phyloP scores from a whole-genome alignment of 2,888 invertebrate genomes.

The Reticulitermes lucifugus region DNA sequence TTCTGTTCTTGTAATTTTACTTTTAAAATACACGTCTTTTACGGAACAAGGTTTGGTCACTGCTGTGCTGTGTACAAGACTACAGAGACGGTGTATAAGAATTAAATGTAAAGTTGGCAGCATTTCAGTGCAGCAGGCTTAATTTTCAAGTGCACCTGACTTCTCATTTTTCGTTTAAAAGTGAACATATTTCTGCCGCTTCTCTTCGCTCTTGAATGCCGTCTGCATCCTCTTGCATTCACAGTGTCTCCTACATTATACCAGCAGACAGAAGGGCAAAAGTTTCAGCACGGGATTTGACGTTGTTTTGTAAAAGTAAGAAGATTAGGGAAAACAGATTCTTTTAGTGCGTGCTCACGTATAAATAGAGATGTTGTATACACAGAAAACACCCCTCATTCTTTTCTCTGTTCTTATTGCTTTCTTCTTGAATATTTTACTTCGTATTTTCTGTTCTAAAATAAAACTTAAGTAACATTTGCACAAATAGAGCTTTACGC shows the following conservation, averaged over 20 bases:
- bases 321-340: constrained; percentile 9
- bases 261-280: not conserved
- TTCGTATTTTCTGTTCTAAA: constrained; percentile 10
- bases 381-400: not conserved
- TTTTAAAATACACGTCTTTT: too few species aligned
- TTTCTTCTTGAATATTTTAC: not conserved
- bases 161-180: not conserved
- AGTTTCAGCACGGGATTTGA: not conserved
- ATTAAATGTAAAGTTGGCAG: too few species aligned
- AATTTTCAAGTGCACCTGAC: not conserved
- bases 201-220: not conserved
- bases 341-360: not conserved
- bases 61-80: too few species aligned
- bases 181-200: too few species aligned
- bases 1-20: too few species aligned
- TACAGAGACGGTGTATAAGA: too few species aligned
- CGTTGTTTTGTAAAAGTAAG: not conserved
- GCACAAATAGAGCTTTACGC: not conserved
- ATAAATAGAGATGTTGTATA: constrained; percentile 10
- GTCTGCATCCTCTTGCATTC: not conserved
- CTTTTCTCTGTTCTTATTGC: not conserved
- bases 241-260: not conserved
- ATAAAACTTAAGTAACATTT: not conserved
- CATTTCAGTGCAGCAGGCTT: too few species aligned
- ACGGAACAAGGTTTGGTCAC: too few species aligned